Evolutionary conservation across 2,888 invertebrate species (phyloP), one percentile per base, ranked within the genome.

Genomic region (Peribatodes rhomboidaria): DNA sequence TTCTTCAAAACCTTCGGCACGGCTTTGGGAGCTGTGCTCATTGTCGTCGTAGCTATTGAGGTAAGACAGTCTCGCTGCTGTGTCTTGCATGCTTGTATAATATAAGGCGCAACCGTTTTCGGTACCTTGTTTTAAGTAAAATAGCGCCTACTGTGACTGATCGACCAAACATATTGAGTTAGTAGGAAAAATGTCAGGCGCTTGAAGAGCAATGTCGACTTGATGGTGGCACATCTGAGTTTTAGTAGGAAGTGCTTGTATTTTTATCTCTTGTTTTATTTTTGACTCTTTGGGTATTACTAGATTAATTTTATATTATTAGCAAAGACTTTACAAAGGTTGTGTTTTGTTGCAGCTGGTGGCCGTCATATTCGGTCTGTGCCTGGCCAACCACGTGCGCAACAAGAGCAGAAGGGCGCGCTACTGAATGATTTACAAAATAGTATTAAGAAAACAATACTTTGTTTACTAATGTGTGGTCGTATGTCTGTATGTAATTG

Each of bases 361-460:
- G 67, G 96, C 96, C 2, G 96, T 98, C 22, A 94, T 98, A 68
- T 97, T 98, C 82, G 97, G 97, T 3, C 95, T 98, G 80, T 98
- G 97, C 81, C 89, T 98, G 80, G 97, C 97, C 16, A 96, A 97
- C 85, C 96, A 97, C 81, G 97, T 97, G 76, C 95, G 96, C 84
- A 97, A 98, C 87, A 96, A 96, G 74, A 94, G 94, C 79, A 94
- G 96, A 79, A 94, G 96, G 77, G 65, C 87, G 1, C 84, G 80
- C 50, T 92, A 91, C 79, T 92, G 80, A 64, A 78, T n/a, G 22
- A 61, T 61, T 42, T 53, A 41, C 11, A 42, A 52, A 16, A 8
- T 67, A 42, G 60, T 56, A 18, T n/a, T 57, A 63, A 55, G 53
- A 31, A 55, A 59, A 54, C 50, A 9, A 10, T 35, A 13, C 7